phyloP scores from a whole-genome alignment of 1,140 invertebrate genomes.

The Periplaneta americana region DNA sequence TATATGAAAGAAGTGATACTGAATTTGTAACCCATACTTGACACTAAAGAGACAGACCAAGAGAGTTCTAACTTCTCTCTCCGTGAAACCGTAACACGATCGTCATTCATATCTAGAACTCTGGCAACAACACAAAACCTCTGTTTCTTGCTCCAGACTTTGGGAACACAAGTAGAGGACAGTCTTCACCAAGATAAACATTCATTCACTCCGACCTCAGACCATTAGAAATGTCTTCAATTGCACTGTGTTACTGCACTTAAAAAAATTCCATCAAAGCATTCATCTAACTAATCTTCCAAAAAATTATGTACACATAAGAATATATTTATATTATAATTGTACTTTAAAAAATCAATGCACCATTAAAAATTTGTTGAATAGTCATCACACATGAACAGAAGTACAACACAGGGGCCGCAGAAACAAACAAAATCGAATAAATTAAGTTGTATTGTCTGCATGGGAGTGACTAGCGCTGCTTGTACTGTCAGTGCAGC shows the following conservation, averaged over 20 bases:
- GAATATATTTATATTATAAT: neutral
- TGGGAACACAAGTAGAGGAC: neutral
- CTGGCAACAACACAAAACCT: neutral
- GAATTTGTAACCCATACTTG: neutral
- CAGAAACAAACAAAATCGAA: no score
- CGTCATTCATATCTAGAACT: neutral
- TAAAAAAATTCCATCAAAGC: neutral
- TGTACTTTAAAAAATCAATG: neutral
- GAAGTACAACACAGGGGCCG: neutral
- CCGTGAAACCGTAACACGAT: neutral
- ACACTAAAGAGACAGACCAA: neutral
- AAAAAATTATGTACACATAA: neutral
- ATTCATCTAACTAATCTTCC: neutral
- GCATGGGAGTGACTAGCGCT: neutral
- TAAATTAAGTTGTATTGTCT: no score
- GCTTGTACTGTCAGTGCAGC: constrained; percentile 12
- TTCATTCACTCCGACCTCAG: neutral
- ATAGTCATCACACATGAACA: neutral
- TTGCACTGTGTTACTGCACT: neutral
- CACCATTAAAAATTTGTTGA: neutral
- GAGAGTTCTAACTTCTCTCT: neutral
- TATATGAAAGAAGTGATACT: no score
- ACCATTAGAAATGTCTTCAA: neutral
- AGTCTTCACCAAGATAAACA: no score
- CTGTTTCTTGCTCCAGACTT: neutral